Evolutionary conservation across 2,888 invertebrate species (phyloP), one percentile per base, ranked within the genome.

Genomic region (Macrophya alboannulata): DNA sequence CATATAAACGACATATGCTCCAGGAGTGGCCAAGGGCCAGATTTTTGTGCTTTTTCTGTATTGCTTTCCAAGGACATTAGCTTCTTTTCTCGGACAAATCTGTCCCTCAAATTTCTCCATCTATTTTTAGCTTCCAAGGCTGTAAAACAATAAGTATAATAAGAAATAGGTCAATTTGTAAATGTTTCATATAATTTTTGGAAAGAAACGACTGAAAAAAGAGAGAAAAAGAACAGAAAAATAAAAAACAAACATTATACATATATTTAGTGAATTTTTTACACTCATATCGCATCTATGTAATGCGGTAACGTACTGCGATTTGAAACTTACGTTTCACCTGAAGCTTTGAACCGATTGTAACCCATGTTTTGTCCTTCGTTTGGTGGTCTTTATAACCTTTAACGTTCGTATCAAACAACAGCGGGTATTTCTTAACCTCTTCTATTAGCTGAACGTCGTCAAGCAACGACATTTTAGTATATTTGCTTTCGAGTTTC

Each of bases 1-100:
- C 85, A 85, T 71, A 85, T 85, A 37, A 85, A 85, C 4, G 83
- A 85, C 82, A 85, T 83, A 37, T 85, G 85, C 25, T 85, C 85
- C 17, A 85, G 74, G 45, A 85, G 51, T 25, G 84, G 83, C 85
- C 83, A 85, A 6, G 85, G 74, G 0, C 43, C 62, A 25, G 76
- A 9, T 62, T 62, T 85, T 21, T 85, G 82, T 12, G 40, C 25
- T 31, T 65, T 83, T 10, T 83, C 74, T n/a, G 55, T 15, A 37
- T 84, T 48, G 37, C 31, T 83, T 84, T 72, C 82, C 9, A 51
- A 74, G 10, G 82, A 85, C 59, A 85, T 76, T 59, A 83, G 74
- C 15, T 85, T 83, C n/a, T 85, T 85, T 48, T 85, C 82, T 43
- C 83, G 25, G 10, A 85, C 83, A 76, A 85, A 85, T 76, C 83